phyloP scores from a whole-genome alignment of 2,888 invertebrate species.

The Seira ritae region DNA sequence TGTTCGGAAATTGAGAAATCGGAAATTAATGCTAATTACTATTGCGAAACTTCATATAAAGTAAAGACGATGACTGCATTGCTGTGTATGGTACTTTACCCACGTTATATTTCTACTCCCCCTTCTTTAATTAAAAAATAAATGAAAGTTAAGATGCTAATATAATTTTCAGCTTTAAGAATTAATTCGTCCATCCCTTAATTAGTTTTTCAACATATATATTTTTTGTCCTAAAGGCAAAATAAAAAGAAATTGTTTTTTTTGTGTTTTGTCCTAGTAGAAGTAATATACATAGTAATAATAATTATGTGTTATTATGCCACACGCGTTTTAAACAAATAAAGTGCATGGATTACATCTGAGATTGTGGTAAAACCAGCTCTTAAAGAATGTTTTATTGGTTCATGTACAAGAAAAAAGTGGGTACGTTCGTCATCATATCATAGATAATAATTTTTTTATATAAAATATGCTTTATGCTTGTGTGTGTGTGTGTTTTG shows the following conservation, averaged over 20 bases:
- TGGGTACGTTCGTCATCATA: too few relatives aligned
- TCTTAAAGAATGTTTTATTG: neutral
- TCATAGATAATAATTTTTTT: too few relatives aligned
- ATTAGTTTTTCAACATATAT: neutral
- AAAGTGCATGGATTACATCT: neutral
- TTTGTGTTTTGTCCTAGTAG: neutral
- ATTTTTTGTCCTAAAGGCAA: neutral
- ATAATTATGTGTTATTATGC: slow-evolving; percentile 11
- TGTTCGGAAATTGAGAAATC: slow-evolving; percentile 39
- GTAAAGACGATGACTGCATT: neutral
- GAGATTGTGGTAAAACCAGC: neutral
- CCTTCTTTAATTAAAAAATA: neutral
- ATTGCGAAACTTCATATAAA: neutral
- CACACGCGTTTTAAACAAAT: slow-evolving; percentile 11
- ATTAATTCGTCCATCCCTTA: neutral
- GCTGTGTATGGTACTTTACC: neutral
- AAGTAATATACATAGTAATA: neutral
- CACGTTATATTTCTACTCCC: neutral
- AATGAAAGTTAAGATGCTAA: slow-evolving; percentile 8
- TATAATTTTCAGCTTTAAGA: neutral
- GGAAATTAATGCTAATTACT: slow-evolving; percentile 31
- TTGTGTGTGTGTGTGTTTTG: neutral
- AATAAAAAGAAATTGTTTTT: neutral
- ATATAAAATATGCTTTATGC: too few relatives aligned
- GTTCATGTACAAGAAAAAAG: too few relatives aligned